Percentiles rank a stretch among this genome's conserved stretches.
phyloP scores from a whole-genome alignment of 1,140 invertebrate species.

The Hormaphis cornu region DNA sequence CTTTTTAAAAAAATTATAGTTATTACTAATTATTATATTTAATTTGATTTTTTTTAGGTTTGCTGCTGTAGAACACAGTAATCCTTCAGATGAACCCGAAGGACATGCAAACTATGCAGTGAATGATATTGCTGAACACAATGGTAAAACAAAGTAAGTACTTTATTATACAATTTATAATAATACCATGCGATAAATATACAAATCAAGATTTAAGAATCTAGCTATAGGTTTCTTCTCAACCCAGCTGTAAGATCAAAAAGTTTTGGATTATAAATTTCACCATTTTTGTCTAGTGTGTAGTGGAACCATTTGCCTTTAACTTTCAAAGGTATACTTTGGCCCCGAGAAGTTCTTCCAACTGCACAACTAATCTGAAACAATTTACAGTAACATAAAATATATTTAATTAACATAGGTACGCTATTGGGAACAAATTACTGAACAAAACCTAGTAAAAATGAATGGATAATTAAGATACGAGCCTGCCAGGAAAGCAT shows the following conservation, averaged over 20 bases:
- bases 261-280: constrained; percentile 7
- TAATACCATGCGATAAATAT: background rate
- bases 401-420: too few species aligned
- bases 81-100: constrained; percentile 11
- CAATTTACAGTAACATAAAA: too few species aligned
- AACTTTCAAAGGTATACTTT: constrained; percentile 29
- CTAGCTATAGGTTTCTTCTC: constrained; percentile 1
- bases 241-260: constrained; percentile 25
- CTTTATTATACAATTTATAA: background rate
- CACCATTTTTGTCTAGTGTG: constrained; percentile 25
- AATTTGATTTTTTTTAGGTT: background rate
- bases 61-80: background rate
- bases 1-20: too few species aligned
- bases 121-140: constrained; percentile 11
- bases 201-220: background rate
- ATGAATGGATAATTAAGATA: too few species aligned
- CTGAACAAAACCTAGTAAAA: too few species aligned
- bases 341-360: background rate
- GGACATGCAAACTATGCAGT: background rate
- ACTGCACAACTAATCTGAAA: constrained; percentile 27
- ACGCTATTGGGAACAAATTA: too few species aligned
- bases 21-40: background rate
- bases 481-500: too few species aligned
- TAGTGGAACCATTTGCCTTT: constrained; percentile 30
- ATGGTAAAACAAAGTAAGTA: constrained; percentile 11